These are phyloP conservation scores for Chelmon rostratus DNA, from an alignment of 2,797 vertebrate species.

Conservation along the genomic window DNA sequence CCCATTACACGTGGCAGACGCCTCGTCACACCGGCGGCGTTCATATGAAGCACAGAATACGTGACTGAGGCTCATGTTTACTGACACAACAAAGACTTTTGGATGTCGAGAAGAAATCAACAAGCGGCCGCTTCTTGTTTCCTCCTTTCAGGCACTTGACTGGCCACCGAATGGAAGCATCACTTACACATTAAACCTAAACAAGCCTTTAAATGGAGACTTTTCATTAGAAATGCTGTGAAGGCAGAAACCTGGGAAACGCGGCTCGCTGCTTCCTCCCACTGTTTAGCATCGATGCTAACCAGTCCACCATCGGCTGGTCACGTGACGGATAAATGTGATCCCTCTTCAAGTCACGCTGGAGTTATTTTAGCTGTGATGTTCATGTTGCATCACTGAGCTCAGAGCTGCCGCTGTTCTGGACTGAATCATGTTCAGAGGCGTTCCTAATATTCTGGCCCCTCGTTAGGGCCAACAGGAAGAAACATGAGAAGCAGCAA, in stretches of 20 bases:
- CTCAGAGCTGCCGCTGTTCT: neutral
- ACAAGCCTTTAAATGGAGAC: neutral
- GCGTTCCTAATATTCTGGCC: too few species aligned
- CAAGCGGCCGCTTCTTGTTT: neutral
- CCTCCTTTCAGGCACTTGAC: constrained; percentile 51
- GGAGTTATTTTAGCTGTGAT: too few species aligned
- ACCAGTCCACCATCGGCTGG: too few species aligned
- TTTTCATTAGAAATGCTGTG: constrained; percentile 7
- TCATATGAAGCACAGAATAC: neutral
- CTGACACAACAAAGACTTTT: neutral
- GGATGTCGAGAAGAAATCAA: constrained; percentile 2
- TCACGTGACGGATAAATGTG: too few species aligned
- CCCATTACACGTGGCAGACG: neutral
- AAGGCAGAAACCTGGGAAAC: neutral
- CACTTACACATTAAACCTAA: neutral
- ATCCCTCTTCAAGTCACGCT: too few species aligned
- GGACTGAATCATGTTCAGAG: too few species aligned
- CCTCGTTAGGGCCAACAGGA: too few species aligned
- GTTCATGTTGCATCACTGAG: too few species aligned
- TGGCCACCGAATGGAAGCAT: constrained; percentile 39
- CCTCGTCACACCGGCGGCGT: neutral
- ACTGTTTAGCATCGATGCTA: too few species aligned
- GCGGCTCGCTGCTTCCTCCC: neutral
- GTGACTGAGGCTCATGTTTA: neutral
- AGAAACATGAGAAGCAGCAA: too few species aligned